Evolutionary conservation across 2,888 invertebrate genomes (phyloP).

Genomic region (Campoletis raptor): DNA sequence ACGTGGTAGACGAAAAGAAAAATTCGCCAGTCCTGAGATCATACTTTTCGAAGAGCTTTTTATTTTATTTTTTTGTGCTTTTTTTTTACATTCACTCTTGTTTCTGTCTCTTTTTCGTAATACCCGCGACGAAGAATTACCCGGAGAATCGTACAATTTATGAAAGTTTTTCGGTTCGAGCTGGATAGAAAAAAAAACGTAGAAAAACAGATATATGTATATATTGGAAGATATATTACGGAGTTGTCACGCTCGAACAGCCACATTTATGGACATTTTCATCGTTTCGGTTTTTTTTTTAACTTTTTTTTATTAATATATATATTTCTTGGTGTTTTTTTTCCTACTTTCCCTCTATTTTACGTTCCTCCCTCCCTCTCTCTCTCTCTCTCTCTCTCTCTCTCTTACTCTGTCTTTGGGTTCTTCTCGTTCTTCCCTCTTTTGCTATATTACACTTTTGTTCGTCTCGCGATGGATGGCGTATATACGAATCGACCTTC

Average conservation of each 20-base stretch:
- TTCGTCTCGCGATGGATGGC: slow-evolving; percentile 30
- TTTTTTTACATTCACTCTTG: neutral
- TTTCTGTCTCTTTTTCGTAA: neutral
- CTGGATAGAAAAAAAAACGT: neutral
- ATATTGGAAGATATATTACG: slow-evolving; percentile 23
- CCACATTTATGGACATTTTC: slow-evolving; percentile 54
- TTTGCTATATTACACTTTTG: slow-evolving; percentile 6
- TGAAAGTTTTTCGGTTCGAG: slow-evolving; percentile 49
- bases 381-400: neutral
- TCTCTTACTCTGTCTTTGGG: neutral
- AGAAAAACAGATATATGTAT: neutral
- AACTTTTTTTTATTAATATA: neutral
- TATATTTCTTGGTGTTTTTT: neutral
- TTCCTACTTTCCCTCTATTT: neutral
- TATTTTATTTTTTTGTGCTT: neutral
- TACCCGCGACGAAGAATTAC: slow-evolving; percentile 27
- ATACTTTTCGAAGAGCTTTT: neutral
- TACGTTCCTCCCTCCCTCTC: neutral
- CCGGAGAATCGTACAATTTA: slow-evolving; percentile 37
- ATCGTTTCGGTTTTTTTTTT: slow-evolving; percentile 32
- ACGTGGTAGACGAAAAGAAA: slow-evolving; percentile 4
- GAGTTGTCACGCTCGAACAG: slow-evolving; percentile 37
- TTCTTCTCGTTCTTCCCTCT: neutral
- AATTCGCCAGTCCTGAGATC: slow-evolving; percentile 8
- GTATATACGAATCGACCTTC: slow-evolving; percentile 24